These are phyloP conservation scores for Tympanoctomys barrerae DNA, from an alignment of 2,797 vertebrate species.

Conservation along the genomic window DNA sequence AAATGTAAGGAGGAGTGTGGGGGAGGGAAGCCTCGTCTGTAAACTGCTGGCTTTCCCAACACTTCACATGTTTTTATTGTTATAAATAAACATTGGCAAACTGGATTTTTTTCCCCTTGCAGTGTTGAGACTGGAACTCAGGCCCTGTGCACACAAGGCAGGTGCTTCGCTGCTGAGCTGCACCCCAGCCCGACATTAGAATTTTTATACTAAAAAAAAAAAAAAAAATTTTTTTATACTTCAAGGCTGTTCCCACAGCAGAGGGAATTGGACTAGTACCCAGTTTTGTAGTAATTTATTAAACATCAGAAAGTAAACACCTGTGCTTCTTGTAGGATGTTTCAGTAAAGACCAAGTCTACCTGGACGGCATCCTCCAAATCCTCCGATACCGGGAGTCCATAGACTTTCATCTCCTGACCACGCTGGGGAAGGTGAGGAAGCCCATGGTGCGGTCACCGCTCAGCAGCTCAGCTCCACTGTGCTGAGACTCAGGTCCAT, in stretches of 20 bases:
- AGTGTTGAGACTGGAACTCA: not conserved
- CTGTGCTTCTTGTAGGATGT: conserved; percentile 90
- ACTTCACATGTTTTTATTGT: not conserved
- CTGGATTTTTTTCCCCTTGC: not conserved
- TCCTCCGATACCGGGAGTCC: conserved; percentile 93
- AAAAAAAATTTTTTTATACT: not conserved
- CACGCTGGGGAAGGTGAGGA: conserved; percentile 95
- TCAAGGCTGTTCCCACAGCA: not conserved
- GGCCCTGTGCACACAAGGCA: not conserved
- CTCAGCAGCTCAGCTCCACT: not conserved
- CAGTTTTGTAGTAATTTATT: not conserved
- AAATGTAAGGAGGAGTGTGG: not conserved
- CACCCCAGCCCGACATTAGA: not conserved
- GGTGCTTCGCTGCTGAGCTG: not conserved
- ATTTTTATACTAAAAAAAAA: not conserved
- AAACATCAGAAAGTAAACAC: not conserved
- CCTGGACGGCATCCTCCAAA: conserved; percentile 95
- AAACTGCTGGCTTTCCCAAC: not conserved
- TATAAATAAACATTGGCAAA: not conserved
- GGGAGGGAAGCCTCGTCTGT: not conserved
- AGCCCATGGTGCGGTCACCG: not conserved
- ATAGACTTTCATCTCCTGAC: conserved; percentile 96
- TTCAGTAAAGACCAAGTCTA: conserved; percentile 99
- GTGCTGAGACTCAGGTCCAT: not conserved
- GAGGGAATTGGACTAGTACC: not conserved